Evolutionary conservation across 2,797 vertebrate genomes (phyloP).

Genomic region (Pterois miles): DNA sequence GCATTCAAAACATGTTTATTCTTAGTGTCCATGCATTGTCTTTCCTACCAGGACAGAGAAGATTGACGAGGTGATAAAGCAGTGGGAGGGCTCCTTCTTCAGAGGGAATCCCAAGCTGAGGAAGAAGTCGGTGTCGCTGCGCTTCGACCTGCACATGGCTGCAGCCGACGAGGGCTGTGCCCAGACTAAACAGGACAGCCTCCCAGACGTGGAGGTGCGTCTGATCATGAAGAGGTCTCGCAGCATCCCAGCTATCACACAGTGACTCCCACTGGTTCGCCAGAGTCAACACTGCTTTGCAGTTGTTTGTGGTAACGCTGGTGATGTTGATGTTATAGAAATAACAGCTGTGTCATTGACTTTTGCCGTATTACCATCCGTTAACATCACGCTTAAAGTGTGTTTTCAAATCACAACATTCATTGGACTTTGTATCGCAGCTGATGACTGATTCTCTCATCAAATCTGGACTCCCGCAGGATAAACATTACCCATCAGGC

Average conservation of each 20-base stretch:
- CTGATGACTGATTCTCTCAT: constrained; percentile 6
- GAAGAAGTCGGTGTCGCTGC: constrained; percentile 96
- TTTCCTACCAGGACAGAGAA: constrained; percentile 89
- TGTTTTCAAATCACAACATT: constrained; percentile 12
- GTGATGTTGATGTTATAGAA: constrained; percentile 5
- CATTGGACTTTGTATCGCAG: constrained; percentile 13
- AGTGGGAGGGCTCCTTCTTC: constrained; percentile 99
- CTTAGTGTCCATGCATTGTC: not conserved
- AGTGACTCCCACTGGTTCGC: constrained; percentile 58
- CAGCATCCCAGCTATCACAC: constrained; percentile 93
- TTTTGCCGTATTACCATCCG: constrained; percentile 3
- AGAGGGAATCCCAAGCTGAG: constrained; percentile 95
- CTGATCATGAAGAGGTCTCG: constrained; percentile 96
- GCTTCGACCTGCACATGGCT: constrained; percentile 95
- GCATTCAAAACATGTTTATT: not conserved
- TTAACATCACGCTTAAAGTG: constrained; percentile 20
- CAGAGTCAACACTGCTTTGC: not conserved
- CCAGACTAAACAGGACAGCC: constrained; percentile 86
- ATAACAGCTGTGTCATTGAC: not conserved
- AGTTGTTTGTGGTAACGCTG: not conserved
- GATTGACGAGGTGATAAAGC: constrained; percentile 95
- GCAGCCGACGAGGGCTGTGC: constrained; percentile 90
- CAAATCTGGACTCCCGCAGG: constrained; percentile 10
- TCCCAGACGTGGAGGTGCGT: constrained; percentile 94
- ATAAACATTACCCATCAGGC: constrained; percentile 22